A percentile compares a stretch with the other conserved stretches of the same genome.
Evolutionary conservation across 2,113 vertebrate genomes (phyloP).

Genomic region (crab-eating macaque (Macaca fascicularis)): T2T-MFA8v1.1 NC_088378.1:5106501-5107000

Average conservation of each 20-base stretch:
- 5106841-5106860: neutral
- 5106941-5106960: neutral
- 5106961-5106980: fast-evolving
- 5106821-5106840: neutral
- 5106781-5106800: neutral
- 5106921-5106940: fast-evolving
- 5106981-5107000: neutral
- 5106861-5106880: fast-evolving
- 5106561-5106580: too few relatives aligned
- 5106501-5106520: too few relatives aligned
- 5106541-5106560: too few relatives aligned
- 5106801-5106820: neutral
- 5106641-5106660: neutral
- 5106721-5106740: fast-evolving
- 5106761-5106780: fast-evolving
- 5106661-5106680: neutral
- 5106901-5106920: fast-evolving
- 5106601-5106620: too few relatives aligned
- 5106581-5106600: too few relatives aligned
- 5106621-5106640: fast-evolving
- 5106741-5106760: neutral
- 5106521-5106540: too few relatives aligned
- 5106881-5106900: fast-evolving
- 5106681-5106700: neutral
- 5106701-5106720: neutral